Evolutionary conservation across 2,113 vertebrate genomes (phyloP).

Genomic region (Hydropotes inermis): DNA sequence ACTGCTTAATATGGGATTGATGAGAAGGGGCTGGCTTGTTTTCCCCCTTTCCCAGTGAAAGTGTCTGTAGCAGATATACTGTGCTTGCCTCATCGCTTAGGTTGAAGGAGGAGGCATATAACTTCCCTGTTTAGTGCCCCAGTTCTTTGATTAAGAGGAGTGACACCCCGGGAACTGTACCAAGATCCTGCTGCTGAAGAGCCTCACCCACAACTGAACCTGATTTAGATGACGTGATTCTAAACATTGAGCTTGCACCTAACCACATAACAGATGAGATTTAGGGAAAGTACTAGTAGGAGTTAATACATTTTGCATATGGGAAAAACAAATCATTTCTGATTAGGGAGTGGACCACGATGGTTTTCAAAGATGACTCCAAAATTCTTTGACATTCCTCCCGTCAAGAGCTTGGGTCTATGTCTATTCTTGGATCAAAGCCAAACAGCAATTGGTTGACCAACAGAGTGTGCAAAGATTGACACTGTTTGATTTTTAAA

Average conservation of each 20-base stretch:
- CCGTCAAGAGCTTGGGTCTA: neutral
- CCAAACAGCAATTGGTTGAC: neutral
- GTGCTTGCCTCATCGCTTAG: neutral
- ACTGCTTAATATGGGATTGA: neutral
- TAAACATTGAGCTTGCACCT: neutral
- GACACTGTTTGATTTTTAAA: neutral
- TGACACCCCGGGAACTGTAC: accelerated
- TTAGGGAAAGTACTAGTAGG: neutral
- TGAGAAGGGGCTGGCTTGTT: neutral
- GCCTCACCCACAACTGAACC: neutral
- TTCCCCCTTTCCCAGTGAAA: neutral
- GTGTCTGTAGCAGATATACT: neutral
- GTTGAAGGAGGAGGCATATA: neutral
- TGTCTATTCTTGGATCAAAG: neutral
- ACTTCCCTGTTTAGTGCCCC: neutral
- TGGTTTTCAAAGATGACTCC: neutral
- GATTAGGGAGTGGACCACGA: neutral
- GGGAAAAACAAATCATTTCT: neutral
- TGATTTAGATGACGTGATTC: neutral
- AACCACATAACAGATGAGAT: neutral
- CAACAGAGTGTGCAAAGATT: neutral
- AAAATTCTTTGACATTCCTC: neutral
- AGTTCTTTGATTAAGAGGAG: neutral
- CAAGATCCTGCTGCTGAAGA: neutral
- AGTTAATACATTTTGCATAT: neutral